Evolutionary conservation across 2,888 invertebrate species (phyloP).

Genomic region (Agrochola litura): DNA sequence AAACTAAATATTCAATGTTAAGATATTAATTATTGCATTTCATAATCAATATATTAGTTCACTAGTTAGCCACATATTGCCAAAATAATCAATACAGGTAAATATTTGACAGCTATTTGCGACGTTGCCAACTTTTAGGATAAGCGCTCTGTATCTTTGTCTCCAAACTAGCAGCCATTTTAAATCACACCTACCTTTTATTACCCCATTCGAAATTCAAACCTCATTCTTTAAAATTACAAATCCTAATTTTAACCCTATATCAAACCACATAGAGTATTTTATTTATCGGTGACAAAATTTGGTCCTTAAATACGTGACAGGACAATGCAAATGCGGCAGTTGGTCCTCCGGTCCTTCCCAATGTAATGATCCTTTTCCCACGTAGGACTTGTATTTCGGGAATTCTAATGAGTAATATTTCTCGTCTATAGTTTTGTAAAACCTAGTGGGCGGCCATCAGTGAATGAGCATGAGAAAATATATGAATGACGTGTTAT

Average conservation of each 20-base stretch:
- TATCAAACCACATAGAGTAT: not conserved
- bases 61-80: too few species aligned
- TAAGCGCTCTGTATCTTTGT: not conserved
- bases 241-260: slow-evolving; percentile 32
- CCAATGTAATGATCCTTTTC: slow-evolving; percentile 54
- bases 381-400: slow-evolving; percentile 55
- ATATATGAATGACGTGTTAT: slow-evolving; percentile 45
- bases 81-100: too few species aligned
- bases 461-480: slow-evolving; percentile 2
- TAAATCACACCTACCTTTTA: not conserved
- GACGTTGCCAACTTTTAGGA: too few species aligned
- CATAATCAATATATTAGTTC: too few species aligned
- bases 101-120: too few species aligned
- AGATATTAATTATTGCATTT: too few species aligned
- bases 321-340: slow-evolving; percentile 52
- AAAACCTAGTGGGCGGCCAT: slow-evolving; percentile 50
- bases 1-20: too few species aligned
- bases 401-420: slow-evolving; percentile 57
- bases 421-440: slow-evolving; percentile 43
- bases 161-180: not conserved
- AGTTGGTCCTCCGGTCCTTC: slow-evolving; percentile 40
- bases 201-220: slow-evolving; percentile 37
- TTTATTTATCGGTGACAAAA: slow-evolving; percentile 10
- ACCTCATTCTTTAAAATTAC: slow-evolving; percentile 11
- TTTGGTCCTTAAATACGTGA: slow-evolving; percentile 53